Conservation (phyloP, 2,113 vertebrate species). For the Speoplatyrhinus poulsoni region DNA sequence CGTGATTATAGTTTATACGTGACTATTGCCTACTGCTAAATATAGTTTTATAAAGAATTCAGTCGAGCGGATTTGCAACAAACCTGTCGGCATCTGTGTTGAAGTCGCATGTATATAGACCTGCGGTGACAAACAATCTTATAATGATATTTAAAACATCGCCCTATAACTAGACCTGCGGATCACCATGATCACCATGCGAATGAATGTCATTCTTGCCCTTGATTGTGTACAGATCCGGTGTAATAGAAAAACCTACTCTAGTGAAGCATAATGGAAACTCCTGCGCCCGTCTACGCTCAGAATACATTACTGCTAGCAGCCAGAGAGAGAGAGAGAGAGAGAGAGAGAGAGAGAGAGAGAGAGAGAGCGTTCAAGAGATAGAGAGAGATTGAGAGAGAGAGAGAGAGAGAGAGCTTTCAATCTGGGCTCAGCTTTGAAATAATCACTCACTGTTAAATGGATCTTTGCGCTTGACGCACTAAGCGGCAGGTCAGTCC, state of each 20-base stretch:
- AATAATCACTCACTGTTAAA: slow-evolving; percentile 73
- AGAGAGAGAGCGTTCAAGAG: slow-evolving; percentile 51
- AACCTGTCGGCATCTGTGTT: slow-evolving; percentile 55
- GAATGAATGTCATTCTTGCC: slow-evolving; percentile 49
- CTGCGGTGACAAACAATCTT: slow-evolving; percentile 76
- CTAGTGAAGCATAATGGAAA: slow-evolving; percentile 51
- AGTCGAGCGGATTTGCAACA: slow-evolving; percentile 44
- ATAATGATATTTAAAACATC: slow-evolving; percentile 79
- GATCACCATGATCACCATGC: slow-evolving; percentile 66
- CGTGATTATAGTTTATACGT: no score
- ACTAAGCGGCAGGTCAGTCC: slow-evolving; percentile 80
- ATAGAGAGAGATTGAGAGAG: slow-evolving; percentile 16
- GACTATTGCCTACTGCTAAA: neutral
- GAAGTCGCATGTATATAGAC: slow-evolving; percentile 63
- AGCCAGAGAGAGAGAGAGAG: slow-evolving; percentile 15
- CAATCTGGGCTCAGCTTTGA: slow-evolving; percentile 65
- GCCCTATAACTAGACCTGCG: slow-evolving; percentile 66
- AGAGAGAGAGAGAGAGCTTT: slow-evolving; percentile 54
- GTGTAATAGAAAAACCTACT: slow-evolving; percentile 47
- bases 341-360: slow-evolving; percentile 13
- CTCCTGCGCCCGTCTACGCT: slow-evolving; percentile 44
- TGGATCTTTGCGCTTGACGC: slow-evolving; percentile 81
- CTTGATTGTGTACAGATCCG: slow-evolving; percentile 61
- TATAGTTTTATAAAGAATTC: no score
- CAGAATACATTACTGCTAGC: slow-evolving; percentile 65